Evolutionary conservation across 2,888 invertebrate species (phyloP).

Genomic region (Bellardia pandia): DNA sequence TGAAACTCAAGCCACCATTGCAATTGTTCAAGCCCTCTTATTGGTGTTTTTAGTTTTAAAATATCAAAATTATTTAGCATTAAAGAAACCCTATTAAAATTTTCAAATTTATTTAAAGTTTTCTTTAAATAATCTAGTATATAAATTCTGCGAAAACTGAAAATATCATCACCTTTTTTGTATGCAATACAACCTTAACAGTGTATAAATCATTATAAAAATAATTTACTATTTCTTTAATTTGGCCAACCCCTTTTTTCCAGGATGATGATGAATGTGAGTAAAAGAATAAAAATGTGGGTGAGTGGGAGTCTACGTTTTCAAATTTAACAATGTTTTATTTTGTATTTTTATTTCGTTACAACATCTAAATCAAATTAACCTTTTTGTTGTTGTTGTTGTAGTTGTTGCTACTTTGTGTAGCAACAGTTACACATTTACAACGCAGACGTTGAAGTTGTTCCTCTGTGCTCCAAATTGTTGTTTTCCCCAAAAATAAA

Average conservation of each 20-base stretch:
- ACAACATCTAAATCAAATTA: slow-evolving; percentile 76
- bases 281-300: neutral
- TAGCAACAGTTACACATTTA: slow-evolving; percentile 52
- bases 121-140: neutral
- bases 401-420: neutral
- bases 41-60: no score
- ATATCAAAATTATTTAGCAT: neutral
- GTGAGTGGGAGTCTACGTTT: slow-evolving; percentile 2
- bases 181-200: neutral
- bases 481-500: slow-evolving; percentile 35
- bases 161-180: slow-evolving; percentile 29
- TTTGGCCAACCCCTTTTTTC: slow-evolving; percentile 20
- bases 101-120: neutral
- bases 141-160: slow-evolving; percentile 11
- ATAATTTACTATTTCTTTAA: slow-evolving; percentile 26
- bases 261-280: slow-evolving; percentile 18
- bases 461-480: slow-evolving; percentile 31
- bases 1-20: no score
- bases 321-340: slow-evolving; percentile 29
- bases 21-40: no score
- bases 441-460: slow-evolving; percentile 38
- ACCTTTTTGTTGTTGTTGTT: slow-evolving; percentile 71
- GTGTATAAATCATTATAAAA: slow-evolving; percentile 46
- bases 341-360: slow-evolving; percentile 35
- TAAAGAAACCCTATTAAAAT: neutral